A percentile compares a stretch with the other conserved stretches of the same genome.
Evolutionary conservation across 2,888 invertebrate genomes (phyloP).

Genomic region (Seladonia tumulorum): DNA sequence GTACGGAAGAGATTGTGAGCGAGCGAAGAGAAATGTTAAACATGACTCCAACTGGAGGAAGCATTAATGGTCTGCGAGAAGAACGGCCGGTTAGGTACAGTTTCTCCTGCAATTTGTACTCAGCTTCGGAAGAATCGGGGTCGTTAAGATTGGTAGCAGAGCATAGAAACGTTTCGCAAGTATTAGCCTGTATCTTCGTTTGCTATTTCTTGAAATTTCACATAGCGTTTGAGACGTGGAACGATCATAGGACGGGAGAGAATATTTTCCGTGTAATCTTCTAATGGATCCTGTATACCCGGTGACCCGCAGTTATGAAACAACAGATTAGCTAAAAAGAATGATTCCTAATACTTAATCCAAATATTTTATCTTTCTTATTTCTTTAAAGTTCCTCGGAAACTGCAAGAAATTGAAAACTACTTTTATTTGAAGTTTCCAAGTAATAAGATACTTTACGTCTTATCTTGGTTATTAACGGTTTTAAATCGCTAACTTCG

Average conservation of each 20-base stretch:
- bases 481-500: neutral
- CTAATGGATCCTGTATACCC: slow-evolving; percentile 6
- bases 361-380: neutral
- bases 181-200: slow-evolving; percentile 17
- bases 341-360: neutral
- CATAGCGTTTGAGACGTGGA: neutral
- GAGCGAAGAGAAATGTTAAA: slow-evolving; percentile 30
- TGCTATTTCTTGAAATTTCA: neutral
- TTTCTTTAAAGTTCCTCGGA: neutral
- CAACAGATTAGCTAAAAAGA: neutral
- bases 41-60: slow-evolving; percentile 12
- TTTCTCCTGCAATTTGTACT: slow-evolving; percentile 47
- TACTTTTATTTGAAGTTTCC: neutral
- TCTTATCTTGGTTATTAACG: neutral
- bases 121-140: slow-evolving; percentile 38
- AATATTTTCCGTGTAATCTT: neutral
- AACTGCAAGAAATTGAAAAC: neutral
- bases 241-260: neutral
- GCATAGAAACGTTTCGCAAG: slow-evolving; percentile 41
- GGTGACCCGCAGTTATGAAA: neutral
- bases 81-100: slow-evolving; percentile 39
- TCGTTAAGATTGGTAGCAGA: slow-evolving; percentile 31
- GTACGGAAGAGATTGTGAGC: slow-evolving; percentile 33
- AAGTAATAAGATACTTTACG: neutral
- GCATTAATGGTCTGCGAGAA: slow-evolving; percentile 47